Percentiles rank a stretch among this genome's conserved stretches.
Evolutionary conservation across 2,113 vertebrate species (phyloP).

Genomic region (Esox niger): DNA sequence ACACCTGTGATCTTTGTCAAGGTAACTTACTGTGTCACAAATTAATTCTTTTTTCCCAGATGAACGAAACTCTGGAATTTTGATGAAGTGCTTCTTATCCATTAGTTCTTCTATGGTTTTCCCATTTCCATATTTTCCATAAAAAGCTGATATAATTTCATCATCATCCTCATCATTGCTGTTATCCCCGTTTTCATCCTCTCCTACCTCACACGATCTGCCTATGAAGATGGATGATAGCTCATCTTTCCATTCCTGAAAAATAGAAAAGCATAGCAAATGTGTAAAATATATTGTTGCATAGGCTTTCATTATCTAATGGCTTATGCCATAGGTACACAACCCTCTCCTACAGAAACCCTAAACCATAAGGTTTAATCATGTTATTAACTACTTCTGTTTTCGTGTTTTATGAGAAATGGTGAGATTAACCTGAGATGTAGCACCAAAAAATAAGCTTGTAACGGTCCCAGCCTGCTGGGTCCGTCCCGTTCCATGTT

Average conservation of each 20-base stretch:
- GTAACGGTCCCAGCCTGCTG: too few species aligned
- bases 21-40: constrained; percentile 31
- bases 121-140: constrained; percentile 32
- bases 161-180: background rate
- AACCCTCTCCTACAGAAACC: too few species aligned
- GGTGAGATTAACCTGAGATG: too few species aligned
- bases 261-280: background rate
- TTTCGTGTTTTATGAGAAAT: too few species aligned
- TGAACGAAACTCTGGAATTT: constrained; percentile 26
- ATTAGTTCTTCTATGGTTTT: background rate
- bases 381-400: too few species aligned
- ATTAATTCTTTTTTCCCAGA: constrained; percentile 10
- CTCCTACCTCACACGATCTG: background rate
- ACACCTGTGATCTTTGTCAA: background rate
- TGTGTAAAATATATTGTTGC: background rate
- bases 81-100: constrained; percentile 27
- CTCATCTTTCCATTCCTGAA: constrained; percentile 49
- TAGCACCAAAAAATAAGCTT: too few species aligned
- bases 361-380: too few species aligned
- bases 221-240: constrained; percentile 9
- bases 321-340: too few species aligned
- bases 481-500: too few species aligned
- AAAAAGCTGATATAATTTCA: constrained; percentile 36
- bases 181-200: background rate
- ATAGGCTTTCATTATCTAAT: too few species aligned